Base-by-base conservation (phyloP, 2,797 vertebrate species). In the Euthynnus affinis region DNA sequence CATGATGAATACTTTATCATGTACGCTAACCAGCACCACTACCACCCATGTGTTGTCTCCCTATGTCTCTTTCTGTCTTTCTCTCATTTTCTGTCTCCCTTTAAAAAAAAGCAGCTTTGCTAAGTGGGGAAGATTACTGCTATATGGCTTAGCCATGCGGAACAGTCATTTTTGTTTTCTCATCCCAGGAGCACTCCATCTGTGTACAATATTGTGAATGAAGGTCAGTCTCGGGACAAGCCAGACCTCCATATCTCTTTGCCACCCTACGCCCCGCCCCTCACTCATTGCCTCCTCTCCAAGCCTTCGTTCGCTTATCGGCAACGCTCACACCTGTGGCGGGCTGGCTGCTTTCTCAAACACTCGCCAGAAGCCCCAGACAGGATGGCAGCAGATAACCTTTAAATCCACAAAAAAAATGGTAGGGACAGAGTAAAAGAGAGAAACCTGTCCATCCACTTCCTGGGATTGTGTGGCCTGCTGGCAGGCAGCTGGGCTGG, bases 351-450 rank as follows among this genome's bases (percentile, higher is more conserved):
- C 76, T 81, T 81, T 81, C 84, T 80, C 75, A 67, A 71, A 65
- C 85, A 73, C 80, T 76, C 58, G 85, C 91, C 85, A 85, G 85
- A 85, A 90, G 89, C 89, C 86, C 62, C 84, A 86, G 91, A 92
- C 90, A 91, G 92, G 89, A 90, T 92, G 79, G 81, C 80, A 83
- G 83, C 63, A 92, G 93, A 95, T 95, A 94, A 95, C 94, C 94
- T 95, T 95, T 95, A 91, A 92, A 93, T 92, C 86, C 71, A 79
- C 55, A 81, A 84, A 82, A 75, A 74, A 64, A 86, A 80, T 53
- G 67, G 55, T 58, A n/a, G 70, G 44, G 63, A 69, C 58, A 42
- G 64, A 78, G 74, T 14, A 62, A 71, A 76, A 58, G 64, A 68
- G 52, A 78, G 74, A 79, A 76, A 75, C 62, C 85, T 83, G 78